Evolutionary conservation across 1,140 invertebrate species (phyloP), one percentile per base, ranked within the genome.

Genomic region (Aleiodes sp.): DNA sequence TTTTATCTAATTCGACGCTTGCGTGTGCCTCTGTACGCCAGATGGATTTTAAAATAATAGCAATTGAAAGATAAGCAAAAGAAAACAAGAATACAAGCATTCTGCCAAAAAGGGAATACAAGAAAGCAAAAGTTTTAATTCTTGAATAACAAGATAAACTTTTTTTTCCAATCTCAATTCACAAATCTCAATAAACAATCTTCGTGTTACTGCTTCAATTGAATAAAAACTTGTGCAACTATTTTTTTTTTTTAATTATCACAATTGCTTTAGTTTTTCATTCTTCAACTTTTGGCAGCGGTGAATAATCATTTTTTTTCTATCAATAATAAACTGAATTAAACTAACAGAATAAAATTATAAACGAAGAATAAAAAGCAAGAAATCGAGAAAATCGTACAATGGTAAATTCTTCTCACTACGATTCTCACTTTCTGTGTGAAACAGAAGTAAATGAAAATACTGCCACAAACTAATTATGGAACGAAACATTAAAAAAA

Each of bases 151-250:
- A n/a, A 1, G 41, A 46, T 52, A 16, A 1, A 21, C 21, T 9
- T 6, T 24, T 52, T 2, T 52, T 52, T 52, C n/a, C n/a, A n/a
- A n/a, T n/a, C n/a, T n/a, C n/a, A n/a, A n/a, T n/a, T n/a, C n/a
- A n/a, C n/a, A n/a, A n/a, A n/a, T n/a, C n/a, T n/a, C n/a, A n/a
- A n/a, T n/a, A n/a, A n/a, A n/a, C n/a, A n/a, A n/a, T n/a, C n/a
- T n/a, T n/a, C n/a, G n/a, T n/a, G n/a, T n/a, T n/a, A n/a, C n/a
- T 52, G 21, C 46, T 35, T 6, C 31, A 4, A 52, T 26, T 4
- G 31, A 52, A 9, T 2, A 19, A 21, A 16, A 65, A 39, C 70
- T 61, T 56, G 35, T 37, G 37, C 61, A 35, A n/a, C 60, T 70
- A 26, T 4, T 67, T 70, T 26, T 56, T 12, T 66, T 10, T 60